Evolutionary conservation across 1,140 invertebrate genomes (phyloP), one percentile per base, ranked within the genome.

Genomic region (Coptotermes formosanus): DNA sequence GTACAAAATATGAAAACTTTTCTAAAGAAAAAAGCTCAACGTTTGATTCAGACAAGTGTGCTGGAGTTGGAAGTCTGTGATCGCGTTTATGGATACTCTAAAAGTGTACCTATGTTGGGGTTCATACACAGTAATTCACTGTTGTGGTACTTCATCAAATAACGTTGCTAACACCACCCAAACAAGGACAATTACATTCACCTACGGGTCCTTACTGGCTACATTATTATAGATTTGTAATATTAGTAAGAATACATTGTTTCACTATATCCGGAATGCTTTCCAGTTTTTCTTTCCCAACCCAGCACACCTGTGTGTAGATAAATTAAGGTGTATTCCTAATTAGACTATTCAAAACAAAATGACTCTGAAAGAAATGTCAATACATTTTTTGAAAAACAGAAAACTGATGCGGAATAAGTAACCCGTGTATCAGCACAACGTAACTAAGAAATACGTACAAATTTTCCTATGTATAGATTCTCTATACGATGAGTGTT

Each of bases 281-380:
- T 43, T 52, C 23, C 43, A 83, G 11, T 30, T 43, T 38, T 52
- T 44, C n/a, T 45, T 25, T 52, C 44, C 48, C 82, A 83, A 83
- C 82, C 82, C 82, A 83, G 82, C 82, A 83, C 82, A 83, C 82
- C 43, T 83, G 82, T 83, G 44, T 45, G 43, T 83, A 83, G 7
- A 83, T 45, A 43, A n/a, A 25, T 83, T 30, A 30, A 43, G 8
- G 44, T 30, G 48, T 45, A 30, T 8, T 52, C 21, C 25, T 45
- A 43, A 83, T 32, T n/a, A 64, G 21, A 64, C 59, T 64, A 30
- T 75, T 75, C 19, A 25, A 45, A 83, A 32, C 25, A 52, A 83
- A 43, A 83, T 83, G 32, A 83, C 82, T 83, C 82, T 83, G 82
- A 83, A 30, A 75, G 64, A 83, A 83, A 83, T 83, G 82, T 83